Evolutionary conservation across 2,888 invertebrate species (phyloP), one percentile per base, ranked within the genome.

Genomic region (Acronicta aceris): DNA sequence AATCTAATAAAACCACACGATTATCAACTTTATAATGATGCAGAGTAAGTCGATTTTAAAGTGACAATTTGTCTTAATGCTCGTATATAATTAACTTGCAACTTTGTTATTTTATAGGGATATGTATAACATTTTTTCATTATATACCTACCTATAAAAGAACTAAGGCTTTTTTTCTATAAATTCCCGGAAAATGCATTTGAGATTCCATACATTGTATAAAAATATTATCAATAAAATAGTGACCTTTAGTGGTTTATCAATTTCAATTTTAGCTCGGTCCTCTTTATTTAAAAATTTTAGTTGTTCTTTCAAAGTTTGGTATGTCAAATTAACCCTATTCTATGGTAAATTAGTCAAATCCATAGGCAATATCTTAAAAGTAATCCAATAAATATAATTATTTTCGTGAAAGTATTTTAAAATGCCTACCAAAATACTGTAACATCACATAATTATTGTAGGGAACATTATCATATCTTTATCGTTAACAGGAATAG

Each of bases 391-490:
- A 62, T 71, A 71, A 65, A 76, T 62, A 61, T 33, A 12, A 33
- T 4, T 62, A 61, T 59, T 51, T 57, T 43, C 21, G 4, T 21
- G 21, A 54, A 65, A 47, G 46, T 60, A 49, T 63, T 65, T 74
- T 25, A 77, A 77, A 48, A 62, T 36, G 13, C 46, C 51, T 63
- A 65, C 59, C 52, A 62, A 80, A 78, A 78, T 78, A 78, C 78
- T 80, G 67, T 64, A 75, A 72, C 70, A 80, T 78, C 72, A 80
- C 78, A 65, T 73, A 48, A 15, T 60, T 38, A 4, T 40, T 50
- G 59, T 65, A 62, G 42, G 66, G 47, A 76, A 74, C 62, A 63
- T 65, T 59, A 54, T 48, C 47, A 50, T 45, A 46, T 42, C 45
- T 52, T 52, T 33, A 50, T 36, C n/a, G 15, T 45, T 33, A 50